These are phyloP conservation scores for Cisticola juncidis DNA, from an alignment of 2,113 vertebrate genomes.

Conservation along the genomic window DNA sequence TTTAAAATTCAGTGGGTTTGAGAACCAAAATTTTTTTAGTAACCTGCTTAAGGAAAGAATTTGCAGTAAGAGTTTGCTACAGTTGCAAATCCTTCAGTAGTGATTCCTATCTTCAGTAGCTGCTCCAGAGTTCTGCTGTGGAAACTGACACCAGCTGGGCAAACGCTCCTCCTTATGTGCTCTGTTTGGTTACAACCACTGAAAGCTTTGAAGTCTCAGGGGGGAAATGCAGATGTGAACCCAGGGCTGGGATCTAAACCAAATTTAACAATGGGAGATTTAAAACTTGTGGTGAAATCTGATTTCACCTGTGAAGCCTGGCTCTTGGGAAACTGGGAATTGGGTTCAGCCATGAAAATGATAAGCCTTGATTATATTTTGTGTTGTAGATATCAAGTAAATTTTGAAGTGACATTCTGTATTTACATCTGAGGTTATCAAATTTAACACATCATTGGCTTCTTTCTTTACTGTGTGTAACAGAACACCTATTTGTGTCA, in stretches of 20 bases:
- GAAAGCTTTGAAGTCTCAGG: conserved; percentile 1
- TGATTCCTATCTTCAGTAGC: neutral
- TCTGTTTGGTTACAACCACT: neutral
- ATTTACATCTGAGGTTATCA: conserved; percentile 14
- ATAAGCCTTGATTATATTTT: conserved; percentile 25
- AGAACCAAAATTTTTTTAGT: neutral
- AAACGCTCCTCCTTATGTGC: neutral
- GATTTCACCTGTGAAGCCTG: conserved; percentile 10
- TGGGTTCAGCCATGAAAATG: neutral
- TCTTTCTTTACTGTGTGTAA: neutral
- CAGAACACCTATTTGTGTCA: neutral
- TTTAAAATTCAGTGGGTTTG: neutral
- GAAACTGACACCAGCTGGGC: neutral
- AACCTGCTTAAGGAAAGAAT: neutral
- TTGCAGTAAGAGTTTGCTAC: neutral
- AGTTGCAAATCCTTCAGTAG: neutral
- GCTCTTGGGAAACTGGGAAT: conserved; percentile 31
- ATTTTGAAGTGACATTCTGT: conserved; percentile 20
- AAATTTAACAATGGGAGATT: conserved; percentile 15
- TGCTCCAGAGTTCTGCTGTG: neutral
- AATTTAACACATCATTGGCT: neutral
- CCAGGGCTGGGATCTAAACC: neutral
- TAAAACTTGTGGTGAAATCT: conserved; percentile 18
- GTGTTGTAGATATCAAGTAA: neutral
- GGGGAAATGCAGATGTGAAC: neutral